Evolutionary conservation across 2,797 vertebrate genomes (phyloP).

Genomic region (Pangasius krempfi): DNA sequence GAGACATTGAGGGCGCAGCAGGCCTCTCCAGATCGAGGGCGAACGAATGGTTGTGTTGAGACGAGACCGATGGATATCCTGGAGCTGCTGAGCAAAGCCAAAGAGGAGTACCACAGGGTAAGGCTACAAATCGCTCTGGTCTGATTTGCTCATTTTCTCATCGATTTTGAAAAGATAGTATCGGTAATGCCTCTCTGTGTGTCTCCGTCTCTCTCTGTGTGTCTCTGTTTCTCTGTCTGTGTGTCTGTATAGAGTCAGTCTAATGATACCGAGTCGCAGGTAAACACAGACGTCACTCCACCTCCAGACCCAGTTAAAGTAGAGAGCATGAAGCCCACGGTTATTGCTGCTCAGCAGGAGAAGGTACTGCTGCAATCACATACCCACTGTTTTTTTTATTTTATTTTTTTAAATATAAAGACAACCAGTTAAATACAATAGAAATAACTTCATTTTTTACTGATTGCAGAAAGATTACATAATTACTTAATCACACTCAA

Average conservation of each 20-base stretch:
- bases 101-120: constrained; percentile 94
- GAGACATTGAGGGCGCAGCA: constrained; percentile 84
- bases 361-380: constrained; percentile 63
- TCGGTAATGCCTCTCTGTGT: background rate
- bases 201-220: background rate
- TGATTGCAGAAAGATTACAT: background rate
- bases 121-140: constrained; percentile 32
- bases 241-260: constrained; percentile 63
- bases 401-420: background rate
- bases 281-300: constrained; percentile 50
- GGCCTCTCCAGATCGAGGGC: constrained; percentile 77
- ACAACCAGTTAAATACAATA: background rate
- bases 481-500: background rate
- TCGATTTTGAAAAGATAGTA: background rate
- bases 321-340: constrained; percentile 53
- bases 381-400: background rate
- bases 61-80: constrained; percentile 88
- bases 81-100: constrained; percentile 96
- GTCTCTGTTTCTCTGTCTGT: background rate
- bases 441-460: background rate
- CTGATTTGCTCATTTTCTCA: background rate
- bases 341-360: constrained; percentile 60
- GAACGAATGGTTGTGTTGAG: constrained; percentile 82
- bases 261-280: constrained; percentile 61
- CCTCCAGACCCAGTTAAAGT: constrained; percentile 50